phyloP scores from a whole-genome alignment of 1,140 invertebrate genomes.

The Adelges cooleyi region DNA sequence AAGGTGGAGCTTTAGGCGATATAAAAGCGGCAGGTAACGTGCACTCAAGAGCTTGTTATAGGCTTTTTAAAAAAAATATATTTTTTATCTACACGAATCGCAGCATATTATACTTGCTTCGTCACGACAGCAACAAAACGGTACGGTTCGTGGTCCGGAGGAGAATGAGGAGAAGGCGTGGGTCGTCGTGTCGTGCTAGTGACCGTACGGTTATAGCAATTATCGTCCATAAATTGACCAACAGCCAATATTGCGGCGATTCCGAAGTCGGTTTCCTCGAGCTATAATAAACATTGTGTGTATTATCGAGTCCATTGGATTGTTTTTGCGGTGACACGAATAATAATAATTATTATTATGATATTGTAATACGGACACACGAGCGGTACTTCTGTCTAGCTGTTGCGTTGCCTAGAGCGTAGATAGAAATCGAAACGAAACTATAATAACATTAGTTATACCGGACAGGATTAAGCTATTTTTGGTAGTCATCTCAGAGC shows the following conservation, averaged over 20 bases:
- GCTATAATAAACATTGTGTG: not conserved
- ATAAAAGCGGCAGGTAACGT: no score
- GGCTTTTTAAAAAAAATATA: no score
- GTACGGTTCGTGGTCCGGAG: not conserved
- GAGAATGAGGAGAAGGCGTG: not conserved
- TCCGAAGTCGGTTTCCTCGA: not conserved
- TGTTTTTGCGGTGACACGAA: not conserved
- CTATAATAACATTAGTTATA: no score
- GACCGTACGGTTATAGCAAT: not conserved
- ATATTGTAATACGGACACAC: no score
- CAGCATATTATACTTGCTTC: not conserved
- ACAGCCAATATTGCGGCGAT: not conserved
- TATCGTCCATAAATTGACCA: not conserved
- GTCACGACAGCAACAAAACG: not conserved
- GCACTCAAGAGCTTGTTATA: no score
- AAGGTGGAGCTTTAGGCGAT: no score
- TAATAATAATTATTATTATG: not conserved
- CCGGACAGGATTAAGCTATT: no score
- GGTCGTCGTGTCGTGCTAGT: no score
- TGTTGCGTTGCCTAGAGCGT: not conserved
- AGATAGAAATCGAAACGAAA: not conserved
- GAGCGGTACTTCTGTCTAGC: no score
- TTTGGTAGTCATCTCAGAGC: no score
- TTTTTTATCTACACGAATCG: no score
- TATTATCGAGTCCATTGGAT: no score